Evolutionary conservation across 2,888 invertebrate species (phyloP).

Genomic region (Idaea aversata): DNA sequence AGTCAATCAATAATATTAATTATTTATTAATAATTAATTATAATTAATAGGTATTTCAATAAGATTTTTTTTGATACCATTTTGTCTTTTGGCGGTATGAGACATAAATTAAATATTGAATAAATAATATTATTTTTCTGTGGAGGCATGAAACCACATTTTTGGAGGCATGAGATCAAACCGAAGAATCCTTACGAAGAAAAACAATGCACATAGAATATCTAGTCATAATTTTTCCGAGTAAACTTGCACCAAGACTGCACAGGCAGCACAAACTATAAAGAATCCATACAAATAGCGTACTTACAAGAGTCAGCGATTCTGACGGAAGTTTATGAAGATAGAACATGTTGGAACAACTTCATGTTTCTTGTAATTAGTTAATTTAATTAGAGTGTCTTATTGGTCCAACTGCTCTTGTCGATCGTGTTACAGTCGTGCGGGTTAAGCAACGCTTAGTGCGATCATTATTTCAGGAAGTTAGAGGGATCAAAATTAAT

Average conservation of each 20-base stretch:
- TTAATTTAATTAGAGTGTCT: not conserved
- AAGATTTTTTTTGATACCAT: no score
- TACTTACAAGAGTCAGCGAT: slow-evolving; percentile 15
- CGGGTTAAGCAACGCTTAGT: not conserved
- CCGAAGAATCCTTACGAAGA: not conserved
- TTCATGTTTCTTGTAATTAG: not conserved
- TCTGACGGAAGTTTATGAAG: slow-evolving; percentile 10
- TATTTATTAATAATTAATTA: no score
- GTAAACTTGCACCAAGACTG: slow-evolving; percentile 6
- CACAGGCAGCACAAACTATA: slow-evolving; percentile 4
- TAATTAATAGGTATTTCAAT: no score
- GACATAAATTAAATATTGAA: no score
- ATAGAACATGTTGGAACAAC: slow-evolving; percentile 4
- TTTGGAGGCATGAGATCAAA: no score
- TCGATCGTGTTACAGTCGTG: not conserved
- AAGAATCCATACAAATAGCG: slow-evolving; percentile 59
- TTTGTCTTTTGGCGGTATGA: no score
- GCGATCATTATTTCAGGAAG: not conserved
- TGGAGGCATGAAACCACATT: no score
- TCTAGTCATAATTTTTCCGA: slow-evolving; percentile 20
- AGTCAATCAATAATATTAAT: no score
- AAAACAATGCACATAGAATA: slow-evolving; percentile 14
- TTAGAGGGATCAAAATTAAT: not conserved
- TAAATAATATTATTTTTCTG: no score
- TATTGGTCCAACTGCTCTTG: not conserved